Conservation (phyloP, 2,113 vertebrate species). For the Euleptes europaea region DNA sequence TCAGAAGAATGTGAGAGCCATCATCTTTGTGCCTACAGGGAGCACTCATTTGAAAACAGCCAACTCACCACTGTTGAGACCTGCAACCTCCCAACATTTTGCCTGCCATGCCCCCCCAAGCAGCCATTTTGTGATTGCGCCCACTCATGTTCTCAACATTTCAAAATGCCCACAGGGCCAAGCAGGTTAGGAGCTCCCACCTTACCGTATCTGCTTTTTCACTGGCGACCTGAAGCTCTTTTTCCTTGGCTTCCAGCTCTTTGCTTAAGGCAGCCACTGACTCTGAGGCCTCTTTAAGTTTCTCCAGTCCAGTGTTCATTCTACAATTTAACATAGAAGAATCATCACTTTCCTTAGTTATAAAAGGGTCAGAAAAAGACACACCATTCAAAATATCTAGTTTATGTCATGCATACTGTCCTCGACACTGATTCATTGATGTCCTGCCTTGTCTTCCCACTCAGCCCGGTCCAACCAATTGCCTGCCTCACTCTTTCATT, state of each 20-base stretch:
- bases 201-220: slow-evolving; percentile 91
- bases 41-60: too few species aligned
- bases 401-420: background rate
- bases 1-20: too few species aligned
- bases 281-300: slow-evolving; percentile 92
- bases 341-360: background rate
- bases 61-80: too few species aligned
- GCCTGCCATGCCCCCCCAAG: too few species aligned
- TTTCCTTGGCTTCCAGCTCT: slow-evolving; percentile 92
- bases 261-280: slow-evolving; percentile 89
- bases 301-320: slow-evolving; percentile 93
- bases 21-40: too few species aligned
- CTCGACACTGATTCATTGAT: background rate
- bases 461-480: background rate
- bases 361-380: slow-evolving; percentile 1
- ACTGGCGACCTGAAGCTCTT: slow-evolving; percentile 90
- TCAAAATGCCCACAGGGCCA: accelerated
- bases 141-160: background rate
- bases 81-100: too few species aligned
- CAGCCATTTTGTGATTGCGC: too few species aligned
- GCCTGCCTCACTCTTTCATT: background rate
- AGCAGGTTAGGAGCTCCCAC: slow-evolving; percentile 5
- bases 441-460: too few species aligned
- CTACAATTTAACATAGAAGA: slow-evolving; percentile 70
- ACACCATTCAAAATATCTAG: background rate